Conservation (phyloP, 2,888 invertebrate genomes). For the Coelogynopora nodosa region DNA sequence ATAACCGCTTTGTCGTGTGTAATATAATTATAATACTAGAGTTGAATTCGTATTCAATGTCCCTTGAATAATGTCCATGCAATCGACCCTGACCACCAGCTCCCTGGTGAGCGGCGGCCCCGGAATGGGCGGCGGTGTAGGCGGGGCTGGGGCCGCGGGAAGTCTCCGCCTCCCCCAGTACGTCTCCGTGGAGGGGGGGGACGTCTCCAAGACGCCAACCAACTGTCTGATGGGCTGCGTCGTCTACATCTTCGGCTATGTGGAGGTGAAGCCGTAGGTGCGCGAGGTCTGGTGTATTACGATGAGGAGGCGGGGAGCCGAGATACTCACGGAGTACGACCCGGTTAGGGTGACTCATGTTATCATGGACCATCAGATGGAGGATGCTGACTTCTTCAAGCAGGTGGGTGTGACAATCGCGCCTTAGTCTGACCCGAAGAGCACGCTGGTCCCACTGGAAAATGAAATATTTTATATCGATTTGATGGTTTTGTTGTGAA, state of each 20-base stretch:
- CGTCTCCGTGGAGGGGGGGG: neutral
- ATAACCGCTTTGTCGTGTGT: too few species aligned
- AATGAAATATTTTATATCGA: too few species aligned
- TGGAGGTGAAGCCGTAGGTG: neutral
- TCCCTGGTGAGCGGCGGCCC: neutral
- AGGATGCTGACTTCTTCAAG: slow-evolving; percentile 42
- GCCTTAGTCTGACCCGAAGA: too few species aligned
- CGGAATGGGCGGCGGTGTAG: neutral
- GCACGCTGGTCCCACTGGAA: too few species aligned
- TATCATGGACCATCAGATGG: slow-evolving; percentile 42
- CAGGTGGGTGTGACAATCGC: slow-evolving; percentile 33
- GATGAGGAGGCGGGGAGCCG: slow-evolving; percentile 39
- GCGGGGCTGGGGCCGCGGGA: neutral
- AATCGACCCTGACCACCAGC: too few species aligned
- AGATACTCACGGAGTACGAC: slow-evolving; percentile 36
- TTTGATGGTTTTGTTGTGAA: too few species aligned
- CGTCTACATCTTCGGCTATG: slow-evolving; percentile 38
- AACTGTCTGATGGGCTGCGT: slow-evolving; percentile 43
- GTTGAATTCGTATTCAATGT: too few species aligned
- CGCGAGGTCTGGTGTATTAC: slow-evolving; percentile 1
- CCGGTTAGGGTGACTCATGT: slow-evolving; percentile 43
- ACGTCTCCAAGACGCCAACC: neutral
- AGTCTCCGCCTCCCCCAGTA: slow-evolving; percentile 9
- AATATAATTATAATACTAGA: too few species aligned
- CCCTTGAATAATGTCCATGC: too few species aligned